Percentiles rank a stretch among this genome's conserved stretches.
These are phyloP conservation scores for Phalera bucephala DNA, from an alignment of 2,888 invertebrate genomes.

Conservation along the genomic window DNA sequence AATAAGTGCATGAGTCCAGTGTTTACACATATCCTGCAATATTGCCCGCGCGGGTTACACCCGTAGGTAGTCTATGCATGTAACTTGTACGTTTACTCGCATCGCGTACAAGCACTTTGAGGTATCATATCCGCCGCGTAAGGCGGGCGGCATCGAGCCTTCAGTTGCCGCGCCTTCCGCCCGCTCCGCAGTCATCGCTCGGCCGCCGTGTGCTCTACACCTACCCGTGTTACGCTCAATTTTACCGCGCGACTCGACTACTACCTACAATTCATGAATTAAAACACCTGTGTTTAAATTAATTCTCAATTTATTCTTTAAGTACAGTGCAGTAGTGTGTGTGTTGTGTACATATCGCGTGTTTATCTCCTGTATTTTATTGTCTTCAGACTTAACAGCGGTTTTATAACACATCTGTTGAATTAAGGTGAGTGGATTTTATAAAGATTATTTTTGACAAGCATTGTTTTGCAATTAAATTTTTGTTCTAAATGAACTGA, in stretches of 20 bases:
- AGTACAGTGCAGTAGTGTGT: slow-evolving; percentile 21
- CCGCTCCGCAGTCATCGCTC: slow-evolving; percentile 53
- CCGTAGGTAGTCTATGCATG: too few species aligned
- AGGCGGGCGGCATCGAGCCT: slow-evolving; percentile 49
- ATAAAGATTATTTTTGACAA: neutral
- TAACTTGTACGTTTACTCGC: too few species aligned
- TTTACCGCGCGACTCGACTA: slow-evolving; percentile 5
- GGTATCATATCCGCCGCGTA: slow-evolving; percentile 43
- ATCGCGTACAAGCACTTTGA: too few species aligned
- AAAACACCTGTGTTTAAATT: slow-evolving; percentile 22
- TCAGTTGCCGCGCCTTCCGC: slow-evolving; percentile 37
- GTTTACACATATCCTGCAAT: too few species aligned
- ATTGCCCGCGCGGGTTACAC: too few species aligned
- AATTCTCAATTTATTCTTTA: slow-evolving; percentile 2
- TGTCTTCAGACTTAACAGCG: slow-evolving; percentile 17
- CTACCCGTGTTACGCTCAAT: slow-evolving; percentile 13
- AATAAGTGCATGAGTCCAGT: too few species aligned
- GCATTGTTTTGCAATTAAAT: too few species aligned
- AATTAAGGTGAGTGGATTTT: slow-evolving; percentile 35
- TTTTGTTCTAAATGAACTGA: too few species aligned
- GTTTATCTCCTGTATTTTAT: slow-evolving; percentile 11
- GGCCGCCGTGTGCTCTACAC: slow-evolving; percentile 22
- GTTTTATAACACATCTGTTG: slow-evolving; percentile 30
- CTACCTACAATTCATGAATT: slow-evolving; percentile 27
- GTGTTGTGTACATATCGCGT: slow-evolving; percentile 20